Evolutionary conservation across 2,797 vertebrate species (phyloP), one percentile per base, ranked within the genome.

Genomic region (Hyperoplus immaculatus): DNA sequence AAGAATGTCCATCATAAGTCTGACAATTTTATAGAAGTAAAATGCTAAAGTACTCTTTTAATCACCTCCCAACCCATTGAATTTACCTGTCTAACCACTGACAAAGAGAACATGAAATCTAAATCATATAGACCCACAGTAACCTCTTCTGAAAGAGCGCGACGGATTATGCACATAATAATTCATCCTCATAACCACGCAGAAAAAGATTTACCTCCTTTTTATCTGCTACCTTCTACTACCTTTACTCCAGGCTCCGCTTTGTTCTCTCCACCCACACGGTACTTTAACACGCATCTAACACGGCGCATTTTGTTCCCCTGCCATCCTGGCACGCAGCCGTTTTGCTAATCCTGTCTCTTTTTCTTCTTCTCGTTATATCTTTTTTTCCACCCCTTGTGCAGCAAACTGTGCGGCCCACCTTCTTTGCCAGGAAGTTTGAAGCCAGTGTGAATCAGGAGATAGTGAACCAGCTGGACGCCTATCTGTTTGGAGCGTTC

Each of bases 371-470:
- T 18, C n/a, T 41, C 56, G 49, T 29, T 57, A 56, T 55, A 50
- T 9, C 46, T 38, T 50, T 43, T 36, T 64, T 29, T 29, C 29
- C 29, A 29, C 29, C 38, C 0, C 62, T 63, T 0, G 62, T 92
- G 88, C 94, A 99, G 98, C 98, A 99, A 96, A 99, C 97, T 0
- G 95, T 97, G 78, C 94, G 98, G 76, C 98, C 98, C 12, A 99
- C 98, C 9, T 99, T 99, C 95, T 99, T 99, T 15, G 98, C 97
- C 38, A 96, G 98, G 73, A 99, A 99, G 93, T 99, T 99, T 29
- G 98, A 99, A 86, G 97, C 98, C 0, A 97, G 97, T 53, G 98
- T 99, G 71, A 99, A 98, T 70, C 98, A 99, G 92, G 98, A 99
- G 92, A 96, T 99, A 62, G 96, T 99, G 5, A 97, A 97, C 86